These are phyloP conservation scores for Erpornis zantholeuca DNA, from an alignment of 2,113 vertebrate species.

Conservation along the genomic window DNA sequence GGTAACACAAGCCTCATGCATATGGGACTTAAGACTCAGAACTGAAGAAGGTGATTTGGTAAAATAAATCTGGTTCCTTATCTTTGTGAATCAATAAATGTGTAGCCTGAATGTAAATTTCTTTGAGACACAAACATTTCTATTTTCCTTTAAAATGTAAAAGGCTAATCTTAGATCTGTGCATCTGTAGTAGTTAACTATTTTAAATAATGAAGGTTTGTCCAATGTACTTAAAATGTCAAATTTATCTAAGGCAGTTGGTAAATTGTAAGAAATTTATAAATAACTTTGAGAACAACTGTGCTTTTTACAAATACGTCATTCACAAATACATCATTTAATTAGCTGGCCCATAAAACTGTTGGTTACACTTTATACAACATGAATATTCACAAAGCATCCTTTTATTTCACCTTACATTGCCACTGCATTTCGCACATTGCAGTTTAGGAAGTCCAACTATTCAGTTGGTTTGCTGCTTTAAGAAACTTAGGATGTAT, in stretches of 20 bases:
- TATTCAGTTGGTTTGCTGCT: background rate
- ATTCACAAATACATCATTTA: background rate
- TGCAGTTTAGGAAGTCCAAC: background rate
- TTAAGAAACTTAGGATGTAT: background rate
- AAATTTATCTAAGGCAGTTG: background rate
- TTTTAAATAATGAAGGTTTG: background rate
- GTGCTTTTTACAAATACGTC: rapidly evolving
- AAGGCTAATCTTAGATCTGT: background rate
- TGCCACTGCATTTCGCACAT: background rate
- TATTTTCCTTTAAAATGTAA: background rate
- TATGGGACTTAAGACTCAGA: background rate
- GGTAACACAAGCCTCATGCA: background rate
- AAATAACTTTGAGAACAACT: background rate
- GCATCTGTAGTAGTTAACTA: background rate
- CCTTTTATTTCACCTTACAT: background rate
- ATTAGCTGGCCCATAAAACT: background rate
- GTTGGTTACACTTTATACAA: background rate
- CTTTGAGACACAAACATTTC: background rate
- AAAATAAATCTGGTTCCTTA: background rate
- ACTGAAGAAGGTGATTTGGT: background rate
- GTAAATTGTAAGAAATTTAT: background rate
- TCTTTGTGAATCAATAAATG: background rate
- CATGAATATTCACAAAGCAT: background rate
- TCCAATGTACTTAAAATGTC: background rate
- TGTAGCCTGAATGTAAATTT: background rate